Base-by-base conservation (phyloP, 2,113 vertebrate genomes). In the Serinus canaria region DNA sequence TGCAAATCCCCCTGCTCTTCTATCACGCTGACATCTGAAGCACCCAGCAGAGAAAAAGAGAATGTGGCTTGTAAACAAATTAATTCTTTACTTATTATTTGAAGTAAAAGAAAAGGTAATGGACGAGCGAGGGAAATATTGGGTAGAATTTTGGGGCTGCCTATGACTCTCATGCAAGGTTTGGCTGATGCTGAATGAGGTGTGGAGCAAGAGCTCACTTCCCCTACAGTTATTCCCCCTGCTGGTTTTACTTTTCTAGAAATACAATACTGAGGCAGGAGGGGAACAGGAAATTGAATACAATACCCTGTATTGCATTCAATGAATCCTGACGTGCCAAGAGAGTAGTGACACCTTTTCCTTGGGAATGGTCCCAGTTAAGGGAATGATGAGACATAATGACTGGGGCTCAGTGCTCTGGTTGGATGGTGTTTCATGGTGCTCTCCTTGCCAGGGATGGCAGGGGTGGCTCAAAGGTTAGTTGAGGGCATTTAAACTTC, bases 1-100 rank as follows among this genome's bases (percentile, higher is more conserved):
- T 27, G 81, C 39, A 83, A 74, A 91, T 39, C 18, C 28, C 52
- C 43, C 4, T 0, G 0, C 76, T 94, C 80, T 56, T 89, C 83
- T 59, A 19, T 86, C 86, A 86, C 35, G 50, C 55, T 94, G 94
- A 86, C 60, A 87, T 78, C 73, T 81, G 80, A 83, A 87, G 83
- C 77, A 89, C 20, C 64, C 80, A 91, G 49, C 68, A 95, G 73
- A 95, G 83, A 78, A 84, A 81, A 92, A 49, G 35, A 49, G 39
- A 89, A 87, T 75, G 33, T 84, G 73, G 19, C 30, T 78, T 92
- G 89, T 87, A 94, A 94, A 87, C 60, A 95, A 94, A 94, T 87
- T 91, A 72, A 15, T 90, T 90, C 19, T 83, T 94, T 76, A 72
- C 75, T 92, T 91, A 31, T 81, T 92, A 81, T 60, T 59, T 63